phyloP scores from a whole-genome alignment of 2,797 vertebrate genomes.

The Acanthiza pusilla region DNA sequence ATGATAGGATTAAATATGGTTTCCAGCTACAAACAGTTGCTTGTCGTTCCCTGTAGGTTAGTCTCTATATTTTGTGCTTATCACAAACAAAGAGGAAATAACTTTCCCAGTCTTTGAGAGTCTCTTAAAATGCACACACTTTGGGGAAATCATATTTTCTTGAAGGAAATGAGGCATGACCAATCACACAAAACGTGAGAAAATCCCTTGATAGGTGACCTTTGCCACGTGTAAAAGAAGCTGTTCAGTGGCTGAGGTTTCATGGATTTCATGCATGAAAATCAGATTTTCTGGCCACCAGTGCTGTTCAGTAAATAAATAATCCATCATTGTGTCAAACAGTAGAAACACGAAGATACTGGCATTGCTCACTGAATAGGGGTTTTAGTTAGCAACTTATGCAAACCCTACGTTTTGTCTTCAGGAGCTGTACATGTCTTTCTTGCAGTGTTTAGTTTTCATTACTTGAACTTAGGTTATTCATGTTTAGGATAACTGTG shows the following conservation, averaged over 20 bases:
- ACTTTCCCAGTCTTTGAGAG: conserved; percentile 71
- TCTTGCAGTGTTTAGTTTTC: conserved; percentile 33
- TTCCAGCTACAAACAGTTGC: conserved; percentile 67
- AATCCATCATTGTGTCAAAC: conserved; percentile 86
- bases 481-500: not conserved
- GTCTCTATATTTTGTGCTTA: conserved; percentile 66
- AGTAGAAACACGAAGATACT: conserved; percentile 72
- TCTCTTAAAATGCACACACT: conserved; percentile 72
- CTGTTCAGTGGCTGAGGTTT: conserved; percentile 79
- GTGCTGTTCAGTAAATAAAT: conserved; percentile 85
- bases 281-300: conserved; percentile 85
- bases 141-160: conserved; percentile 83
- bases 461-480: conserved; percentile 53
- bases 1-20: conserved; percentile 73
- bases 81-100: conserved; percentile 73
- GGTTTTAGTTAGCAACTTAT: conserved; percentile 59
- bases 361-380: conserved; percentile 65
- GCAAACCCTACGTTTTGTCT: conserved; percentile 50
- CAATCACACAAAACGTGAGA: conserved; percentile 84
- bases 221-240: conserved; percentile 80
- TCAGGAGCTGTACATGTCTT: not conserved
- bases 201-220: conserved; percentile 83
- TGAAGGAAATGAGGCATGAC: conserved; percentile 85
- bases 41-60: conserved; percentile 54
- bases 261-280: conserved; percentile 86